phyloP scores from a whole-genome alignment of 2,888 invertebrate genomes.

The Arctia plantaginis region DNA sequence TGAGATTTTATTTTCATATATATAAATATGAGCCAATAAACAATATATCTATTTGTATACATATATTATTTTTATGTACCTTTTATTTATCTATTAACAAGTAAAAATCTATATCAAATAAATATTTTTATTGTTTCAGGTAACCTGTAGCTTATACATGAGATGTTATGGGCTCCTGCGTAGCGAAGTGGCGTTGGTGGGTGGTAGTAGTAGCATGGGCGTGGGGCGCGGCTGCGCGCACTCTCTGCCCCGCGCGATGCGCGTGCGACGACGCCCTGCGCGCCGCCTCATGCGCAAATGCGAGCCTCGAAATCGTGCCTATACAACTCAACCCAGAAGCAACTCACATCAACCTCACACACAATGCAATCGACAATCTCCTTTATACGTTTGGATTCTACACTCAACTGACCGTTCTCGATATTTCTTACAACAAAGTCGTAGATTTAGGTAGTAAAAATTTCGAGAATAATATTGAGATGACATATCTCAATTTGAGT shows the following conservation, averaged over 20 bases:
- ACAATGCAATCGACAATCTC: constrained; percentile 93
- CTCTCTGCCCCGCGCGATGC: constrained; percentile 93
- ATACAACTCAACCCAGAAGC: constrained; percentile 96
- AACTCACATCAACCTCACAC: constrained; percentile 92
- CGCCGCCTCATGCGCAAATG: constrained; percentile 91
- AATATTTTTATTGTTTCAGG: constrained; percentile 68
- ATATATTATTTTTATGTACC: neutral
- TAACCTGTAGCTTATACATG: constrained; percentile 78
- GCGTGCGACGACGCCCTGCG: constrained; percentile 92
- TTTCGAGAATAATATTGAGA: constrained; percentile 91
- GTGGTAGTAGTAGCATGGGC: constrained; percentile 85
- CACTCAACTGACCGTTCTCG: constrained; percentile 91
- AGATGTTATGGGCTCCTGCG: constrained; percentile 85
- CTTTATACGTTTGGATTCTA: constrained; percentile 93
- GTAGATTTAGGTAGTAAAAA: constrained; percentile 92
- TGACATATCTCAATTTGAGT: constrained; percentile 92
- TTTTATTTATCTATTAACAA: neutral
- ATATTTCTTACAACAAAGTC: constrained; percentile 93
- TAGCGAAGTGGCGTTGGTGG: constrained; percentile 84
- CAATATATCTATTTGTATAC: too few species aligned
- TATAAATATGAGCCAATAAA: constrained; percentile 9
- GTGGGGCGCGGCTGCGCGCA: constrained; percentile 85
- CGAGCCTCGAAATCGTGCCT: constrained; percentile 93
- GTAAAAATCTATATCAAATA: neutral
- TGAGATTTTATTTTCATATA: constrained; percentile 61